phyloP scores from a whole-genome alignment of 2,888 invertebrate species.

The Agonopterix arenella region DNA sequence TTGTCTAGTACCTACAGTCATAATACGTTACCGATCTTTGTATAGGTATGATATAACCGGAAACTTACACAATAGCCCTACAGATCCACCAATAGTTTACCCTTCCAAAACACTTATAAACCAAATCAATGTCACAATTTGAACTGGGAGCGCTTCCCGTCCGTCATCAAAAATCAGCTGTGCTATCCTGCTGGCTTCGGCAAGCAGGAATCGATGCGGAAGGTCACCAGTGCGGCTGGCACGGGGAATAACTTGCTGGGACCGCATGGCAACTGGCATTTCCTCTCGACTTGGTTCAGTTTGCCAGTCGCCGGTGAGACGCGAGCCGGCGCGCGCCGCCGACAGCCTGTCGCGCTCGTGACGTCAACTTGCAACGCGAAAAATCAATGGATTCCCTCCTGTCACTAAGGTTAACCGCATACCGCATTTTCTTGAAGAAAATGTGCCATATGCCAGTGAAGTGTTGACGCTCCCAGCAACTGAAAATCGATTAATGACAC shows the following conservation, averaged over 20 bases:
- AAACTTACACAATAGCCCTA: too few species aligned
- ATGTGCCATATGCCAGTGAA: slow-evolving; percentile 68
- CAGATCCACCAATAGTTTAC: too few species aligned
- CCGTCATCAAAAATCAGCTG: slow-evolving; percentile 39
- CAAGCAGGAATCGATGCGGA: slow-evolving; percentile 50
- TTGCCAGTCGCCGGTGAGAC: slow-evolving; percentile 63
- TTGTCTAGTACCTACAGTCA: too few species aligned
- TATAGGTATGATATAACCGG: too few species aligned
- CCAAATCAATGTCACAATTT: too few species aligned
- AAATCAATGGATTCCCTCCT: slow-evolving; percentile 66
- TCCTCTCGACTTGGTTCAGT: slow-evolving; percentile 48
- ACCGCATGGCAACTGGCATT: slow-evolving; percentile 65
- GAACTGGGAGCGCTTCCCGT: not conserved
- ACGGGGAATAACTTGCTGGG: slow-evolving; percentile 34
- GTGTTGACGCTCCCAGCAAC: slow-evolving; percentile 38
- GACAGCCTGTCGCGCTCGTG: slow-evolving; percentile 49
- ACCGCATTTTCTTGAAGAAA: slow-evolving; percentile 71
- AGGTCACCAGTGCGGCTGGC: slow-evolving; percentile 46
- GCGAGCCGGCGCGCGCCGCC: slow-evolving; percentile 70
- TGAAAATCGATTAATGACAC: slow-evolving; percentile 30
- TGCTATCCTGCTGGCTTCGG: slow-evolving; percentile 12
- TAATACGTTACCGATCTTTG: too few species aligned
- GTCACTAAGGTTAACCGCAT: slow-evolving; percentile 66
- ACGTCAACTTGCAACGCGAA: slow-evolving; percentile 67
- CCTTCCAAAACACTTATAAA: too few species aligned